Evolutionary conservation across 2,888 invertebrate genomes (phyloP), one percentile per base, ranked within the genome.

Genomic region (Terebella lapidaria): DNA sequence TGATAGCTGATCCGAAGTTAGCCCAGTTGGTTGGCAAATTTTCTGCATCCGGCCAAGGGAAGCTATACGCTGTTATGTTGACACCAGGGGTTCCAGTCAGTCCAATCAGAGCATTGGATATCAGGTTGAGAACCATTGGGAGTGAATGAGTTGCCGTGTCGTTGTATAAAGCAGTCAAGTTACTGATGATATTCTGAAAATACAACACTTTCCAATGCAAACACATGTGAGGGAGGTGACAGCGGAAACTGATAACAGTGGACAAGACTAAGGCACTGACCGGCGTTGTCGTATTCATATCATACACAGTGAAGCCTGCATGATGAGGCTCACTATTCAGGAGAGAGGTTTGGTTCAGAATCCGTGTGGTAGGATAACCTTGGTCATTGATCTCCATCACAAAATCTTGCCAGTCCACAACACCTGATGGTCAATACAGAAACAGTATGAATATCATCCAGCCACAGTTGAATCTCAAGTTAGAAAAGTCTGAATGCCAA

Each of bases 131-230:
- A 25, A 64, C 57, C 62, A 90, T 86, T 2, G 91, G 91, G 70
- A 91, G 81, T 63, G 89, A 87, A 76, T 91, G 91, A 54, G 89
- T 86, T 71, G 86, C 87, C 0, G 91, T 89, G 73, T 89, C 89
- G 75, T 92, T 92, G 79, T 75, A 77, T 61, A 74, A 35, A 2
- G 67, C 26, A 1, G 59, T 62, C 20, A 62, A 20, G 26, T 49
- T 29, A n/a, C 22, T 15, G 1, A 18, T 26, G 10, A 57, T 15
- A 24, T 15, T 24, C 57, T 57, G 57, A 5, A 57, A 55, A 24
- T 27, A 2, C 35, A 35, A 18, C n/a, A n/a, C n/a, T n/a, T n/a
- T n/a, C n/a, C n/a, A n/a, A n/a, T n/a, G n/a, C n/a, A n/a, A n/a
- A n/a, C n/a, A n/a, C n/a, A n/a, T n/a, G n/a, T n/a, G n/a, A n/a